Percentiles rank a stretch among this genome's conserved stretches.
phyloP scores from a whole-genome alignment of 2,797 vertebrate species.

The Anguilla pacifica region DNA sequence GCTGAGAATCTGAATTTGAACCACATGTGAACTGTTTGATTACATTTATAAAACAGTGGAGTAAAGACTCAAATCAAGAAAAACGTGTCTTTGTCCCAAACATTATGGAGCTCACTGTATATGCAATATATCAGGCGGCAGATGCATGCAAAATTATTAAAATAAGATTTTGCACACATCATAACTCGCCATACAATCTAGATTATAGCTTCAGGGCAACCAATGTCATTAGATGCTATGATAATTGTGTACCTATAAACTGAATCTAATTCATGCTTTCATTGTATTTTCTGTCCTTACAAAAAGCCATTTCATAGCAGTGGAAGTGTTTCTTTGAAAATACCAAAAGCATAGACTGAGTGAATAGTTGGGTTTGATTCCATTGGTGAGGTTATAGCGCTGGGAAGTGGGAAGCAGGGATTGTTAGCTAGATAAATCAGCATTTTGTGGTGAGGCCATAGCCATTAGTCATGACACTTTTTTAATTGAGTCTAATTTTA shows the following conservation, averaged over 20 bases:
- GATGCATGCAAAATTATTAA: slow-evolving; percentile 7
- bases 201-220: slow-evolving; percentile 2
- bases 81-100: too few relatives aligned
- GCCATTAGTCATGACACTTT: neutral
- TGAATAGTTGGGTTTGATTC: neutral
- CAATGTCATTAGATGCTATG: neutral
- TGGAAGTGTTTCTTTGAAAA: neutral
- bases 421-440: neutral
- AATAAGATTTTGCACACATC: neutral
- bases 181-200: neutral
- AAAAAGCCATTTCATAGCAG: neutral
- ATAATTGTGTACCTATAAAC: neutral
- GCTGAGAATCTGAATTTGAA: too few relatives aligned
- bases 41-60: neutral
- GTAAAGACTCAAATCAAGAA: neutral
- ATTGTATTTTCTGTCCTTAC: neutral
- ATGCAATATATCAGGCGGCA: slow-evolving; percentile 12
- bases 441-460: neutral
- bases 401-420: neutral
- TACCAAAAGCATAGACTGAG: neutral
- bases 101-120: neutral
- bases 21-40: too few relatives aligned
- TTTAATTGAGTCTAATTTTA: neutral
- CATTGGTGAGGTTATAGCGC: neutral
- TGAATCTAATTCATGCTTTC: neutral